A percentile compares a stretch with the other conserved stretches of the same genome.
Evolutionary conservation across 2,797 vertebrate species (phyloP).

Genomic region (Leuciscus waleckii): DNA sequence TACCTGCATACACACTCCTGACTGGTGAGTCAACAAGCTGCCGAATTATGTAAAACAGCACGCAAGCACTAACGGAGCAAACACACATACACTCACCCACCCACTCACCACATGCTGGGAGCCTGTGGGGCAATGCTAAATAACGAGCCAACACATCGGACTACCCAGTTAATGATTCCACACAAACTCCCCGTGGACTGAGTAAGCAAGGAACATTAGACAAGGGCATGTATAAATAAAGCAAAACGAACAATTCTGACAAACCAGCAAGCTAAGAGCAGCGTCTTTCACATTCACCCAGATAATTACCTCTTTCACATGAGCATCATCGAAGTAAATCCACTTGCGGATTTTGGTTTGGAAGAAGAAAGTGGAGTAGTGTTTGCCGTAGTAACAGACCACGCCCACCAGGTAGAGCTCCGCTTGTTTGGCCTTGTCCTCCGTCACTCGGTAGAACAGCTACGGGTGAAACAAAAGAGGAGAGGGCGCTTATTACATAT

Average conservation of each 20-base stretch:
- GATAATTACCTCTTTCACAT: slow-evolving; percentile 91
- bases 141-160: slow-evolving; percentile 28
- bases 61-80: slow-evolving; percentile 20
- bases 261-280: background rate
- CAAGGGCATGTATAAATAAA: slow-evolving; percentile 28
- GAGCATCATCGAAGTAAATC: slow-evolving; percentile 99
- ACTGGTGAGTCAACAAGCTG: slow-evolving; percentile 44
- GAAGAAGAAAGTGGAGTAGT: slow-evolving; percentile 98
- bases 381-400: slow-evolving; percentile 98
- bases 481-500: background rate
- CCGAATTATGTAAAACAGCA: slow-evolving; percentile 43
- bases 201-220: slow-evolving; percentile 38
- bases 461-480: slow-evolving; percentile 62
- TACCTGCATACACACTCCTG: background rate
- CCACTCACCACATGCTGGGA: slow-evolving; percentile 39
- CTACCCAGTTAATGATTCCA: slow-evolving; percentile 43
- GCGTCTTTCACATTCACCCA: background rate
- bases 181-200: slow-evolving; percentile 19
- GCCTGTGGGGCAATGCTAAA: slow-evolving; percentile 12
- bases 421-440: slow-evolving; percentile 91
- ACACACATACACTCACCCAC: slow-evolving; percentile 1
- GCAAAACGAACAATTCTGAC: background rate
- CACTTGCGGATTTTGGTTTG: slow-evolving; percentile 96
- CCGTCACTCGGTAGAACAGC: slow-evolving; percentile 95
- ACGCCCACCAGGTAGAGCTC: slow-evolving; percentile 97